These are phyloP conservation scores for Lumbricus terrestris DNA, from an alignment of 2,888 invertebrate genomes.

Conservation along the genomic window DNA sequence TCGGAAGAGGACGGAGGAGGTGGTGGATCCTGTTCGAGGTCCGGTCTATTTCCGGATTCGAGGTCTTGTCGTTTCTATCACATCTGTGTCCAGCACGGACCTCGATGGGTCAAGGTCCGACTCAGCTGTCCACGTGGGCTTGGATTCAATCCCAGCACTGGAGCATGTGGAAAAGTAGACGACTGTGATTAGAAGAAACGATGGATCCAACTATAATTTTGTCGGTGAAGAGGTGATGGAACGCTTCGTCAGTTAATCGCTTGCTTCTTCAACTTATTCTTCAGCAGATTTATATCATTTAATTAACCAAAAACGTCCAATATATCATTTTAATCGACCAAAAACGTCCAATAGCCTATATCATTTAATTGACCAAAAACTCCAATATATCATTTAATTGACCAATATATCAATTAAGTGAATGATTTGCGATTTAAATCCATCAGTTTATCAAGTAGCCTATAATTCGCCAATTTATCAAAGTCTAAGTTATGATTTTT, in stretches of 20 bases:
- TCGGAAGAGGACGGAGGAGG: background rate
- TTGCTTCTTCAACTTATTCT: background rate
- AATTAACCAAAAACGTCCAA: no score
- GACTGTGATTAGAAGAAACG: background rate
- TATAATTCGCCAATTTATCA: background rate
- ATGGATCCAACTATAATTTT: background rate
- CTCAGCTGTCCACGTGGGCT: conserved; percentile 30
- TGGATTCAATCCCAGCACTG: conserved; percentile 12
- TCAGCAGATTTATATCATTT: background rate
- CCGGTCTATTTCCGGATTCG: conserved; percentile 33
- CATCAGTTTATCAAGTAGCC: no score
- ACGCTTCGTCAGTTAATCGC: background rate
- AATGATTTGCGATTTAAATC: no score
- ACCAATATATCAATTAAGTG: background rate
- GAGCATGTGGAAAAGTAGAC: conserved; percentile 10
- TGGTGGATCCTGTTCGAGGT: conserved; percentile 21
- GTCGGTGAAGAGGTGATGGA: background rate
- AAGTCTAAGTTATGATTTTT: background rate
- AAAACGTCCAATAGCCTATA: no score
- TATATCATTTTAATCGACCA: no score
- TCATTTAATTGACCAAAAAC: no score
- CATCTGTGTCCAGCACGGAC: conserved; percentile 35
- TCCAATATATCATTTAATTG: background rate
- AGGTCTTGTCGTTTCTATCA: conserved; percentile 33
- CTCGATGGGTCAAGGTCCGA: conserved; percentile 25